Base-by-base conservation (phyloP, 2,113 vertebrate species). In the Colaptes auratus region DNA sequence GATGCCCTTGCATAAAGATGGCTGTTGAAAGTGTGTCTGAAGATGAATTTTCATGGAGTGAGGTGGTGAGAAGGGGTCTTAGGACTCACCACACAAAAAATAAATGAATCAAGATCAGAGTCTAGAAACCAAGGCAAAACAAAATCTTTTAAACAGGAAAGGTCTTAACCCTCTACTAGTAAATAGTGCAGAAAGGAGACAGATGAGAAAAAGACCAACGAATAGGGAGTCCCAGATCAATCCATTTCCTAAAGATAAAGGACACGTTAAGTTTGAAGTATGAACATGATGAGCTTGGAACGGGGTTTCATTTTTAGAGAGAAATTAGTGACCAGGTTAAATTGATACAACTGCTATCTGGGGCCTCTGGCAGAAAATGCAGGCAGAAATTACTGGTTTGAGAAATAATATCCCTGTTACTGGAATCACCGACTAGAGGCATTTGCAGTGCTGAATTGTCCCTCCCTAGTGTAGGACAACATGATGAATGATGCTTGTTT, bases 121-220 rank as follows among this genome's bases (percentile, higher is more conserved):
- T 50, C 10, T 67, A 27, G 18, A 71, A 87, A 53, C 1, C 10
- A 10, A 65, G 11, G 60, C 48, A 13, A 69, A 88, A 20, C 4
- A 70, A 48, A 50, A n/a, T 14, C 36, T 48, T 64, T 56, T 65
- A 66, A 33, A 0, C 5, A 46, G 15, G 17, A 69, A 75, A 59
- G 0, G 4, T 39, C 39, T 58, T 76, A 36, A 73, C 5, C 1
- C 15, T 36, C 3, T 7, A 66, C 21, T 8, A 50, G 7, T 58
- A 70, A 89, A 53, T 28, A 48, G 5, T 10, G 16, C 14, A 33
- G 33, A 48, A 89, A 65, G 17, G 4, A 92, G 39, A 39, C 0
- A 58, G 30, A 13, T 30, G 3, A 42, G 42, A 39, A 39, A 25
- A 88, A 90, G 10, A 60, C 14, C 8, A 64, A 39, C 7, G 71